Base-by-base conservation (phyloP, 2,113 vertebrate genomes). In the Carettochelys insculpta region DNA sequence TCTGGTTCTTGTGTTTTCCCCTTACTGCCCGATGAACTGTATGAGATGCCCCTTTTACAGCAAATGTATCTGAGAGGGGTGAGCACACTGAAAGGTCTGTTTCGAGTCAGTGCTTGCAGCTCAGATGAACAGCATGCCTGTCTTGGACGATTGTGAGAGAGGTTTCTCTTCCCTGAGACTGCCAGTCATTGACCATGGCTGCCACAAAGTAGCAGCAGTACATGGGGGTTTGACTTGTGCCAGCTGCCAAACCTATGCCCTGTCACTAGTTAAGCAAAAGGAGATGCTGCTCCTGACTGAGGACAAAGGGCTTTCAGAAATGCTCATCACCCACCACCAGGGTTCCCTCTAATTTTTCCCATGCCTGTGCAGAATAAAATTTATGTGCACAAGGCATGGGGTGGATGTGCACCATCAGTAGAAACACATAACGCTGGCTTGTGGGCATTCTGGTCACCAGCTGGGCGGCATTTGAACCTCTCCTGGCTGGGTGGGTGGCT, bases 11-110 rank as follows among this genome's bases (percentile, higher is more conserved):
- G 17, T 0, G 38, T 38, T 29, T 3, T 3, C 11, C 80, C 10
- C 4, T 77, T 79, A 38, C 43, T 5, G 53, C 78, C 20, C 0
- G 0, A 13, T 43, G 43, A 24, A 43, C 25, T 45, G 71, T 27
- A 43, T 73, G 68, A 73, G 68, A 9, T 3, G 68, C 41, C 71
- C 41, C 68, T 43, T 22, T 75, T 75, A 45, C 61, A 38, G n/a
- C 61, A 75, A 75, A 75, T 45, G 14, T 43, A 45, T 25, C 41
- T 6, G 24, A 43, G 41, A 7, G 24, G 43, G 24, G 43, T 13
- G 41, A 41, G 41, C 11, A 29, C 24, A 45, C 71, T 43, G 71
- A 45, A 27, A 45, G n/a, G 41, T 45, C 41, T 45, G 71, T 16
- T 4, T 45, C 7, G 27, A 75, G 11, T 45, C 71, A 75, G 71